Conservation (phyloP, 2,797 vertebrate genomes). For the Tapera naevia region DNA sequence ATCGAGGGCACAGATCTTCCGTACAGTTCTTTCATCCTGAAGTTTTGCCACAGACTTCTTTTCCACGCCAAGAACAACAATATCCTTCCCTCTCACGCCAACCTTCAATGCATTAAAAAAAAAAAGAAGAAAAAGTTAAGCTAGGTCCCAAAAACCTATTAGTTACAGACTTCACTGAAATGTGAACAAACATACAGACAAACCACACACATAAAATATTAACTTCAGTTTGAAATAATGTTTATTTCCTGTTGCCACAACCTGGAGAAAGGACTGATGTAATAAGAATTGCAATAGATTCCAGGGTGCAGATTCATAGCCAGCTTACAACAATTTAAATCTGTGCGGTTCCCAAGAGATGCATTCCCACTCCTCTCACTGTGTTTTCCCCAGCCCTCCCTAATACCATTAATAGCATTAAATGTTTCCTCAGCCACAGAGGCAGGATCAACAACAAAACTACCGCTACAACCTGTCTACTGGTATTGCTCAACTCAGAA, state of each 20-base stretch:
- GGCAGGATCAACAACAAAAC: not conserved
- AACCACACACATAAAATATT: fast-evolving
- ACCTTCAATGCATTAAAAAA: constrained; percentile 70
- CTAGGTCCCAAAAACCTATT: fast-evolving
- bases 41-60: constrained; percentile 88
- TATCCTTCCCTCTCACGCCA: constrained; percentile 84
- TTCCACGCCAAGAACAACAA: constrained; percentile 87
- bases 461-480: not conserved
- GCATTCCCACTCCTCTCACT: not conserved
- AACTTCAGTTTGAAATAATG: too few species aligned
- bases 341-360: not conserved
- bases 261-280: not conserved
- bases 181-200: not conserved
- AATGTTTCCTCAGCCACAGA: not conserved
- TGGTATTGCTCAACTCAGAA: not conserved
- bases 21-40: constrained; percentile 86
- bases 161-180: not conserved
- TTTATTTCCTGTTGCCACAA: not conserved
- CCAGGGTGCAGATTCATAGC: not conserved
- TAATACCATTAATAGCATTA: fast-evolving
- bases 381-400: not conserved
- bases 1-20: constrained; percentile 87
- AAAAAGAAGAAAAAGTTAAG: not conserved
- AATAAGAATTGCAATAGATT: not conserved
- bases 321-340: not conserved